Conservation (phyloP, 2,797 vertebrate genomes). For the Microctenopoma steveboyesi region DNA sequence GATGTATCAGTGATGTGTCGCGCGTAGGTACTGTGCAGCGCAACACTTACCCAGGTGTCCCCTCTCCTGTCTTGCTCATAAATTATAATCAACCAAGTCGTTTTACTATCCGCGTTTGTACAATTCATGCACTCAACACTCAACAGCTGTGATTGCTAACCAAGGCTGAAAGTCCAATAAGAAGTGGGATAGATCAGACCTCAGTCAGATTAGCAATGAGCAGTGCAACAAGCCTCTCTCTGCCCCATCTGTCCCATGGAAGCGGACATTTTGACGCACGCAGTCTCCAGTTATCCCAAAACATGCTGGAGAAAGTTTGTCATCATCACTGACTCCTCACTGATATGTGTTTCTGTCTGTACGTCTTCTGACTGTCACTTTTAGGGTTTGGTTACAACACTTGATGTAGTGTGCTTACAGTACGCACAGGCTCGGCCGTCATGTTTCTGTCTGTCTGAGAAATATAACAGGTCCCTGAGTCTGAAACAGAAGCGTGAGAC, state of each 20-base stretch:
- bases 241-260: too few species aligned
- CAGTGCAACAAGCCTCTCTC: constrained; percentile 3
- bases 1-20: too few species aligned
- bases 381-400: constrained; percentile 44
- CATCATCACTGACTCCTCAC: constrained; percentile 16
- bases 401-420: constrained; percentile 67
- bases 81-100: too few species aligned
- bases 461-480: constrained; percentile 54
- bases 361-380: constrained; percentile 30
- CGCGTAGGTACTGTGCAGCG: too few species aligned
- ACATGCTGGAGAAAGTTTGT: constrained; percentile 38
- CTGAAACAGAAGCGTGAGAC: constrained; percentile 53
- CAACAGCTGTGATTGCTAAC: constrained; percentile 33
- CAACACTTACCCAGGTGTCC: too few species aligned
- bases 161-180: constrained; percentile 14
- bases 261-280: constrained; percentile 42
- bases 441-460: constrained; percentile 62
- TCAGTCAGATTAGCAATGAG: constrained; percentile 9
- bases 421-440: constrained; percentile 36
- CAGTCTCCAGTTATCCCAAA: background rate
- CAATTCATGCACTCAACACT: background rate
- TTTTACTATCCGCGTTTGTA: background rate
- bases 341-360: background rate
- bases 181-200: background rate
- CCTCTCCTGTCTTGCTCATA: too few species aligned